Evolutionary conservation across 2,797 vertebrate genomes (phyloP).

Genomic region (Eulemur mongoz): DNA sequence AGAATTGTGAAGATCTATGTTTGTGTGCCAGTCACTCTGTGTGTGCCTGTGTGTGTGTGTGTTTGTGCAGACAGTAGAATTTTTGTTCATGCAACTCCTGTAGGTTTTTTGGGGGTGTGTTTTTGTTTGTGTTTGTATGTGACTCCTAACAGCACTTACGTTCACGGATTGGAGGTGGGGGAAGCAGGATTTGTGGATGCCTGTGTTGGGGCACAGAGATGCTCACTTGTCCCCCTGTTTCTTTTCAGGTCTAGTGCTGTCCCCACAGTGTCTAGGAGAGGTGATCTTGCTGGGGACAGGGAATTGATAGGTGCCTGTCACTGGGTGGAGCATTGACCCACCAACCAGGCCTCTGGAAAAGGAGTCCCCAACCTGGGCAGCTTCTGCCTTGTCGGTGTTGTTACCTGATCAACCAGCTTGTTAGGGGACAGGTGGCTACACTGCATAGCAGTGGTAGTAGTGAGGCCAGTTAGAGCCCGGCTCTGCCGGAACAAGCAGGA

Average conservation of each 20-base stretch:
- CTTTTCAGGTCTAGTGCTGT: not conserved
- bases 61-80: not conserved
- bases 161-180: not conserved
- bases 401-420: not conserved
- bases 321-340: not conserved
- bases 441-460: accelerated
- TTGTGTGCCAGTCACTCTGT: not conserved
- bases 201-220: not conserved
- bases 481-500: not conserved
- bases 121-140: not conserved
- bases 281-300: not conserved
- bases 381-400: not conserved
- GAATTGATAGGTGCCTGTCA: not conserved
- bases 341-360: not conserved
- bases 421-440: not conserved
- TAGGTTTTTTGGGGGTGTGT: not conserved
- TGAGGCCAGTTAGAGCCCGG: not conserved
- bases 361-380: not conserved
- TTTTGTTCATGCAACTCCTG: constrained; percentile 23
- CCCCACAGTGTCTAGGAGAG: not conserved
- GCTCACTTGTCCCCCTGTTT: not conserved
- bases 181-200: not conserved
- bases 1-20: not conserved
- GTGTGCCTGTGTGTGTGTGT: not conserved
- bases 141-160: not conserved